Evolutionary conservation across 2,113 vertebrate species (phyloP).

Genomic region (Orientallactaga bullata): DNA sequence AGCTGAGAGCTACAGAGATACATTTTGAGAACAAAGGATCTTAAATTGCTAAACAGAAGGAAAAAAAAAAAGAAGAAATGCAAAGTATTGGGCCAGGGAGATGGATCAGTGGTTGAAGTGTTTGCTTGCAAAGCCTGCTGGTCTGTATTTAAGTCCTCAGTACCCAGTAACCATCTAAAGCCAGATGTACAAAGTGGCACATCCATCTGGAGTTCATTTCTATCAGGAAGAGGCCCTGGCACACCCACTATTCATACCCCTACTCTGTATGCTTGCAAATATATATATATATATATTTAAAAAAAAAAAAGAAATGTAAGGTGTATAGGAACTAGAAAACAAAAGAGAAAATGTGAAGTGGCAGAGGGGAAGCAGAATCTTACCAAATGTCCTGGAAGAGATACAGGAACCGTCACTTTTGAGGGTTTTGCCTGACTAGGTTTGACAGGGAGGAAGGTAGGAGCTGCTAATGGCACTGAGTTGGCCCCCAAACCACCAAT

Average conservation of each 20-base stretch:
- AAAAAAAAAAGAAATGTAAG: neutral
- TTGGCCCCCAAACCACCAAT: neutral
- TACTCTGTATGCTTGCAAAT: too few species aligned
- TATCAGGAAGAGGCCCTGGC: too few species aligned
- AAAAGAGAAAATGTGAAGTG: neutral
- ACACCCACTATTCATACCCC: too few species aligned
- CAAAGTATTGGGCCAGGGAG: neutral
- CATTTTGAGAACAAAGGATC: neutral
- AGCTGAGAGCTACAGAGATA: neutral
- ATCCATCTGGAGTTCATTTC: too few species aligned
- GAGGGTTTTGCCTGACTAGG: constrained; percentile 16
- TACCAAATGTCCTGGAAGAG: neutral
- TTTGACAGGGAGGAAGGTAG: neutral
- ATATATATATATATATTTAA: neutral
- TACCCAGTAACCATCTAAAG: too few species aligned
- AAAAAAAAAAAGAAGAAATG: neutral
- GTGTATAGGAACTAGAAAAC: constrained; percentile 23
- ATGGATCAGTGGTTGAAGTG: too few species aligned
- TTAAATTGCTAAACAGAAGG: neutral
- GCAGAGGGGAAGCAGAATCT: neutral
- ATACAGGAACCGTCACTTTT: constrained; percentile 7
- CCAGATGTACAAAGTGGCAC: too few species aligned
- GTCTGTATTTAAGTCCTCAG: too few species aligned
- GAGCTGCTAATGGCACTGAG: neutral
- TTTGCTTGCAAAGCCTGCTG: too few species aligned